Evolutionary conservation across 2,797 vertebrate genomes (phyloP).

Genomic region (Artibeus jamaicensis): DNA sequence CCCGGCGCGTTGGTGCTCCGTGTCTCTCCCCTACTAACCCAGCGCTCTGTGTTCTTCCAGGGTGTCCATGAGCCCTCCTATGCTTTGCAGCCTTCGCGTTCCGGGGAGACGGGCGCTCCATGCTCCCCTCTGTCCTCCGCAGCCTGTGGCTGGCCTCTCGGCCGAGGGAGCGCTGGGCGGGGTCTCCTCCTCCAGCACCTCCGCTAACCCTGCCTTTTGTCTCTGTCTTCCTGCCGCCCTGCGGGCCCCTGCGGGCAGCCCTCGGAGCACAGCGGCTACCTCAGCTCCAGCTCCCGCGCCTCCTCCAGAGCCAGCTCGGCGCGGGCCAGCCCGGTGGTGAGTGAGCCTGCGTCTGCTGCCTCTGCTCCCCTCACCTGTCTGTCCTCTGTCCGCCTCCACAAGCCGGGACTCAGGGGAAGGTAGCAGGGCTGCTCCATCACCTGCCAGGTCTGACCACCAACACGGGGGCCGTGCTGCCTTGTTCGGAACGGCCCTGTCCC

Average conservation of each 20-base stretch:
- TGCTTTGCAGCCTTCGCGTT: rapidly evolving
- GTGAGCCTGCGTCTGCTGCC: constrained; percentile 68
- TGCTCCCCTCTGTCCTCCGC: not conserved
- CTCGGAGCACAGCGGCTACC: constrained; percentile 90
- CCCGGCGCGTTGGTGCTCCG: too few relatives aligned
- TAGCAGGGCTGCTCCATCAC: rapidly evolving
- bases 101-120: rapidly evolving
- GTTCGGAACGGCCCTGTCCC: rapidly evolving
- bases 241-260: constrained; percentile 82
- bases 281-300: constrained; percentile 91
- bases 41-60: not conserved
- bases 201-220: constrained; percentile 71
- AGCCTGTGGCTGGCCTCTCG: not conserved
- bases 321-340: constrained; percentile 98
- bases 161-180: rapidly evolving
- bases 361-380: not conserved
- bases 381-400: not conserved
- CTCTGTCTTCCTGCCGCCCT: constrained; percentile 48
- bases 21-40: not conserved
- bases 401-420: rapidly evolving
- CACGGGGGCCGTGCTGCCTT: rapidly evolving
- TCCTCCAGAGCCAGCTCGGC: constrained; percentile 96
- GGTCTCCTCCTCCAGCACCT: not conserved
- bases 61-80: rapidly evolving
- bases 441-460: not conserved